phyloP scores from a whole-genome alignment of 2,888 invertebrate species.

The Oeneis ivallda region DNA sequence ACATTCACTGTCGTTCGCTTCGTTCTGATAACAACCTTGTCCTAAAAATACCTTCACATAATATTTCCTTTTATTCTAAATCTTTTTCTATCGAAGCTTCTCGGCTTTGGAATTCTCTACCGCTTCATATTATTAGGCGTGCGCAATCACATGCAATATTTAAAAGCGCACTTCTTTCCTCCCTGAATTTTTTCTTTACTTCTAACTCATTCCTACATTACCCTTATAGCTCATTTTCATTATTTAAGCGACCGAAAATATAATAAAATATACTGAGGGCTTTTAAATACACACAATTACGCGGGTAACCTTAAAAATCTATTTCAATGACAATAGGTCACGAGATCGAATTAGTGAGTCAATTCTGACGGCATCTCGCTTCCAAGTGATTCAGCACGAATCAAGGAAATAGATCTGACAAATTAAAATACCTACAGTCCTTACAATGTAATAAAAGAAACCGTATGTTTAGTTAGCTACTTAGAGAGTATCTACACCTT shows the following conservation, averaged over 20 bases:
- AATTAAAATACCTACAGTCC: constrained; percentile 18
- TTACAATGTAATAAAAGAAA: constrained; percentile 3
- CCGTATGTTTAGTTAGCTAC: neutral
- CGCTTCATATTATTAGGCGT: no score
- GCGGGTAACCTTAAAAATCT: constrained; percentile 25
- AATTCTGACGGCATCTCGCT: constrained; percentile 46
- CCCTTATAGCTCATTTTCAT: neutral
- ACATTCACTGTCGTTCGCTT: no score
- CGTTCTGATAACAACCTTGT: no score
- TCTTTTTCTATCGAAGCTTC: no score
- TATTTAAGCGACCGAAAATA: neutral
- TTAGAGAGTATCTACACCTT: no score
- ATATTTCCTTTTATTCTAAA: no score
- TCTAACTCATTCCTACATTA: no score
- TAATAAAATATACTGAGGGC: neutral
- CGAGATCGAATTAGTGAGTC: constrained; percentile 51
- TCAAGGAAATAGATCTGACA: constrained; percentile 34
- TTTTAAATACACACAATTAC: neutral
- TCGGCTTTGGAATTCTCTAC: no score
- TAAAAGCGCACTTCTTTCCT: no score
- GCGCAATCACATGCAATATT: no score
- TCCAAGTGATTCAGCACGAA: constrained; percentile 37
- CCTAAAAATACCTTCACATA: no score
- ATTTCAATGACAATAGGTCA: constrained; percentile 47
- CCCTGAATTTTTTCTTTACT: no score